These are phyloP conservation scores for Scaptodrosophila latifasciaeformis DNA, from an alignment of 2,888 invertebrate species.

Conservation along the genomic window DNA sequence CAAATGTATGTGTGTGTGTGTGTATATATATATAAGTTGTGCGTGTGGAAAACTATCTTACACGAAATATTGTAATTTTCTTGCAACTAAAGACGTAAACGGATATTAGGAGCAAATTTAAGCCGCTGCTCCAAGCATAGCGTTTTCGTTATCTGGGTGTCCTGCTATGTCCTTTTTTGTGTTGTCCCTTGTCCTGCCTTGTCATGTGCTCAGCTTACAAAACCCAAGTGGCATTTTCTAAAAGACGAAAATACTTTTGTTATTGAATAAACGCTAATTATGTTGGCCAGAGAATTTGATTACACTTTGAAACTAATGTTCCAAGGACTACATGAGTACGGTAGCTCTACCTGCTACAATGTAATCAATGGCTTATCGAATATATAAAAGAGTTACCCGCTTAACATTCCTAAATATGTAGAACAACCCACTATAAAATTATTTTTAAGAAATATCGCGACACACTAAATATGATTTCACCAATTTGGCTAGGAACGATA, in stretches of 20 bases:
- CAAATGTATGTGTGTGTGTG: conserved; percentile 4
- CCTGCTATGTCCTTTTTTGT: too few species aligned
- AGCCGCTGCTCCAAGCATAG: conserved; percentile 9
- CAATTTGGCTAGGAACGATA: too few species aligned
- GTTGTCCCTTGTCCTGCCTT: too few species aligned
- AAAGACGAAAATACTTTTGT: conserved; percentile 17
- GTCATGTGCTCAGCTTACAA: conserved; percentile 2
- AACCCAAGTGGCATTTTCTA: neutral
- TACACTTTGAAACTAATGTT: conserved; percentile 15
- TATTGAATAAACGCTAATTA: conserved; percentile 33
- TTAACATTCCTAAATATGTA: too few species aligned
- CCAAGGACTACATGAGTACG: too few species aligned
- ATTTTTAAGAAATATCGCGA: too few species aligned
- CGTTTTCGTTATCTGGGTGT: too few species aligned
- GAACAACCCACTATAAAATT: too few species aligned
- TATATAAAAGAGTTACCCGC: too few species aligned
- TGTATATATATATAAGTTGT: neutral
- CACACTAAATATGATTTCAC: too few species aligned
- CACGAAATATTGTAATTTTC: conserved; percentile 64
- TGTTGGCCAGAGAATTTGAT: conserved; percentile 25
- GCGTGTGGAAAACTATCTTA: conserved; percentile 39
- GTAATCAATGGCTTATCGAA: too few species aligned
- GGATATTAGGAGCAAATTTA: conserved; percentile 62
- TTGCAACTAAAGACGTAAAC: conserved; percentile 59
- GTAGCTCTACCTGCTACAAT: too few species aligned